phyloP scores from a whole-genome alignment of 2,113 vertebrate species.

The Cyanoliseus patagonus region DNA sequence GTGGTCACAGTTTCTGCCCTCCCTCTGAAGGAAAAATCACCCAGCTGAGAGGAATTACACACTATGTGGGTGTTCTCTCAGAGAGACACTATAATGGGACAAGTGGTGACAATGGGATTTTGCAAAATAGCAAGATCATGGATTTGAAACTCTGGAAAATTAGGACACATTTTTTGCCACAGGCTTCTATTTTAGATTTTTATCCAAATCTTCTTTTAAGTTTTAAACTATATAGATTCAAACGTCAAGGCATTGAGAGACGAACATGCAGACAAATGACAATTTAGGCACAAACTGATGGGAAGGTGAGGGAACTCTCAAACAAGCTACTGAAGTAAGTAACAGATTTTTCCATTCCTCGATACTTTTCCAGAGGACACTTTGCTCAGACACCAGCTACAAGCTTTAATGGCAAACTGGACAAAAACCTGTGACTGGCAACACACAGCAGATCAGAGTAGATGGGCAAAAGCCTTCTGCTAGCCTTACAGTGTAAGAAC shows the following conservation, averaged over 20 bases:
- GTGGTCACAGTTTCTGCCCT: background rate
- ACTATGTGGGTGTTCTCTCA: fast-evolving
- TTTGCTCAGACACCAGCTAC: background rate
- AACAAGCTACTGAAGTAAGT: background rate
- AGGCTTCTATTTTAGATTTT: background rate
- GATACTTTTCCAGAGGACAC: background rate
- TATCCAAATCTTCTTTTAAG: background rate
- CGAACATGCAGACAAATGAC: background rate
- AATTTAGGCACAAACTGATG: background rate
- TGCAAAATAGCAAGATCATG: background rate
- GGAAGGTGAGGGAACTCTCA: background rate
- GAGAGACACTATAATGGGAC: background rate
- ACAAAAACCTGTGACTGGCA: background rate
- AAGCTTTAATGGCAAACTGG: background rate
- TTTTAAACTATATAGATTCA: background rate
- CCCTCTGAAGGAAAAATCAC: background rate
- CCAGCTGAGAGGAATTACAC: background rate
- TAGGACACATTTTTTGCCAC: background rate
- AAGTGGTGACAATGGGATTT: background rate
- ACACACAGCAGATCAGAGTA: background rate
- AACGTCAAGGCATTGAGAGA: background rate
- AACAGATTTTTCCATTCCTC: background rate
- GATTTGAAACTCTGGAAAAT: background rate
- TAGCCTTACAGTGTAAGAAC: background rate
- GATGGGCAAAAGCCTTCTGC: background rate